phyloP scores from a whole-genome alignment of 2,113 vertebrate genomes.

The Colius striatus region DNA sequence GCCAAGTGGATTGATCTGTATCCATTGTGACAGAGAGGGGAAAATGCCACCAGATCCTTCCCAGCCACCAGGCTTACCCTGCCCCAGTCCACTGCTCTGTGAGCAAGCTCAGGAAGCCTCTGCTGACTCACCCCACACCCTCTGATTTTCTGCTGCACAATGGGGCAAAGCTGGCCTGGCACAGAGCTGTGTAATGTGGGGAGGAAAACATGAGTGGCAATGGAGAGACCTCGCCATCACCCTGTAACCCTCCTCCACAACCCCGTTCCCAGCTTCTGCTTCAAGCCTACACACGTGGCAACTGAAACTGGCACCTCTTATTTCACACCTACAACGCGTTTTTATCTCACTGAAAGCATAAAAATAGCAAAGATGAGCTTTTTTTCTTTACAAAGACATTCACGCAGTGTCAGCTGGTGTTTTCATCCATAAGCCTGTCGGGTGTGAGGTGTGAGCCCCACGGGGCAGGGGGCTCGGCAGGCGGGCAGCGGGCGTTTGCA shows the following conservation, averaged over 20 bases:
- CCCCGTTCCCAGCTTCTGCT: background rate
- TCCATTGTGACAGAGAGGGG: background rate
- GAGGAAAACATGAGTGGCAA: background rate
- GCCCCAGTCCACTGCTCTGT: background rate
- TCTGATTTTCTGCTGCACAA: rapidly evolving
- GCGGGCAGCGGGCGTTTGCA: constrained; percentile 29
- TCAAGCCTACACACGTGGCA: background rate
- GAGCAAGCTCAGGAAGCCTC: background rate
- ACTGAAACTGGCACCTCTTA: background rate
- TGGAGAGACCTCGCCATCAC: rapidly evolving
- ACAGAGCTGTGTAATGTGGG: background rate
- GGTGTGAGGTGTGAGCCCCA: background rate
- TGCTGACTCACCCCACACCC: rapidly evolving
- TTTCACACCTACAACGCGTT: background rate
- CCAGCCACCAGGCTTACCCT: background rate
- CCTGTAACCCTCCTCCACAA: background rate
- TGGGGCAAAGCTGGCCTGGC: background rate
- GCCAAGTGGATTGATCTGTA: background rate
- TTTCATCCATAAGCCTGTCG: background rate
- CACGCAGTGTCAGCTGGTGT: background rate
- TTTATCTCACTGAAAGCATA: background rate
- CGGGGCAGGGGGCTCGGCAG: background rate
- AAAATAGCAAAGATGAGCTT: background rate
- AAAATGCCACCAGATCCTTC: background rate
- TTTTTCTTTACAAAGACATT: background rate